Conservation (phyloP, 2,113 vertebrate species). For the Mormyrus lacerda region DNA sequence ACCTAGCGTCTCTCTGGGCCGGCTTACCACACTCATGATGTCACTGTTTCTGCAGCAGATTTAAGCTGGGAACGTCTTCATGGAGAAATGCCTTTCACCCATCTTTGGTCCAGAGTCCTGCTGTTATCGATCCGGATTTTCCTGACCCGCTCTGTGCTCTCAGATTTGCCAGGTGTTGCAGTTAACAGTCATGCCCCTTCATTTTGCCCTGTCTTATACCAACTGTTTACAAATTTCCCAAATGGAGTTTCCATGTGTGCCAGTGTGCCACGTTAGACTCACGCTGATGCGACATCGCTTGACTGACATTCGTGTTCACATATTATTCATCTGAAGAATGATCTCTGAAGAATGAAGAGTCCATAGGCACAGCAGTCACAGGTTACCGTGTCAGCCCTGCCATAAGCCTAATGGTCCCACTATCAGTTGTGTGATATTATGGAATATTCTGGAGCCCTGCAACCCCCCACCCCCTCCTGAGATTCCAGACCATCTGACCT, state of each 20-base stretch:
- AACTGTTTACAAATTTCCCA: not conserved
- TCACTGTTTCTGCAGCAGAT: not conserved
- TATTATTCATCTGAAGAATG: not conserved
- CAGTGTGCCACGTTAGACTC: not conserved
- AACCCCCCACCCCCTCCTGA: not conserved
- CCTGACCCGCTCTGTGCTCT: not conserved
- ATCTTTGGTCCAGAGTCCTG: not conserved
- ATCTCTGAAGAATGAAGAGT: not conserved
- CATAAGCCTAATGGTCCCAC: not conserved
- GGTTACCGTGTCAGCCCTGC: not conserved
- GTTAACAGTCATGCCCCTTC: not conserved
- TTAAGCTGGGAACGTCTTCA: not conserved
- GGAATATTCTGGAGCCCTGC: not conserved
- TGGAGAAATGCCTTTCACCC: not conserved
- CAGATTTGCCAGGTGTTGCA: not conserved
- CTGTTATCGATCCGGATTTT: not conserved
- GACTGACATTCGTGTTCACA: not conserved
- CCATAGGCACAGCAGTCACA: not conserved
- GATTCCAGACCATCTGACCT: not conserved
- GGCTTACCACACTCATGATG: too few species aligned
- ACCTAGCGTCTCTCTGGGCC: too few species aligned
- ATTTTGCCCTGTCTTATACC: not conserved
- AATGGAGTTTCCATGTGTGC: not conserved
- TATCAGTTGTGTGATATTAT: not conserved
- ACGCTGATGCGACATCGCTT: not conserved